Base-by-base conservation (phyloP, 2,113 vertebrate species). In the Dipodomys merriami region DNA sequence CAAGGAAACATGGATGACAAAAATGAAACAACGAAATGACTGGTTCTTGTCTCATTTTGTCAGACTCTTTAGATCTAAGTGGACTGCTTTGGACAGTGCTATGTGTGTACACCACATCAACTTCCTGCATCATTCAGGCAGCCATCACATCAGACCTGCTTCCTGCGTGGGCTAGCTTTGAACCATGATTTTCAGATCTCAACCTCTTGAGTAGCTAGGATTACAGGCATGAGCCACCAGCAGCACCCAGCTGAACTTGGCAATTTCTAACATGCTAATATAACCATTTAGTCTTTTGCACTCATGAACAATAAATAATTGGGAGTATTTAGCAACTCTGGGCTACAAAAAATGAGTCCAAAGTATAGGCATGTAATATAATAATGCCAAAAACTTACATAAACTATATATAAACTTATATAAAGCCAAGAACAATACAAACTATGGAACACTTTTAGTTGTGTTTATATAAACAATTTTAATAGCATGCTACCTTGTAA, bases 341-440 rank as follows among this genome's bases (percentile, higher is more conserved):
- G 44, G 83, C 16, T 86, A 5, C 64, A 86, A 39, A 76, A 94
- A 88, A 74, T 35, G 46, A 94, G 53, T 35, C 30, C 72, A 88
- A 83, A 68, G 30, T 78, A 7, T 57, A 77, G 33, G 62, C 25
- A 29, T 16, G 93, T 87, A 7, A 60, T 33, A 3, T 64, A 33
- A 76, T 46, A 91, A 93, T 90, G 53, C 20, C 71, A 93, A 74
- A 29, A 93, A 22, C 53, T 57, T 57, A 57, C 18, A 53, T 16
- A 57, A 57, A 57, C 15, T 57, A 57, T 57, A 57, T 53, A 53
- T 57, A 57, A 57, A 16, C 53, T 57, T 13, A 57, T 19, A 57
- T 4, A 57, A 57, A 57, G 15, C 53, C 53, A 6, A 18, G 8
- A 33, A 80, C 71, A 46, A 33, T 19, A 35, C 35, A 71, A 92